Evolutionary conservation across 1,140 invertebrate genomes (phyloP), one percentile per base, ranked within the genome.

Genomic region (Apocrypta bakeri): DNA sequence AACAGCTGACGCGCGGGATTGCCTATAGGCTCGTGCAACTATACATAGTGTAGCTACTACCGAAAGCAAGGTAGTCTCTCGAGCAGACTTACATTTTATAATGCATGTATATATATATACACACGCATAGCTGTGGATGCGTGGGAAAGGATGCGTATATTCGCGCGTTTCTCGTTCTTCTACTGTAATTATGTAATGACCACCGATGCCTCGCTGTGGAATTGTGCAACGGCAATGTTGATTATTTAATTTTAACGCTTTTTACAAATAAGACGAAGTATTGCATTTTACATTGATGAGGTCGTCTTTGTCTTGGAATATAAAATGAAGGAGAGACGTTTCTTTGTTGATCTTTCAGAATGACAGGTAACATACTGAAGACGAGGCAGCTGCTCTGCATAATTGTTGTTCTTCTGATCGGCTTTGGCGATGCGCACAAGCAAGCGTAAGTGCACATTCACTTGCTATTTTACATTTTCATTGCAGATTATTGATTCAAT

Each of bases 401-500:
- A 25, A 12, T 76, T n/a, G 64, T 11, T 33, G 24, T 68, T 31
- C n/a, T 76, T 1, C 25, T 76, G 2, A 9, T 71, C 27, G 33
- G 25, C 42, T 1, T 11, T n/a, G 73, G 1, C 27, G 31, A 33
- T 21, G 40, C 64, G 7, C 33, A n/a, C 0, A 75, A 66, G 12
- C 69, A 61, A 21, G 17, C 48, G 79, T 81, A 64, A 81, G 79
- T 73, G 73, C 11, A 42, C 29, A 37, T 66, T 63, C 17, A 56
- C 17, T n/a, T 21, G 3, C n/a, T 56, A 17, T 56, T 56, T 56
- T 17, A n/a, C 48, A 21, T 56, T 21, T 6, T 56, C 6, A 56
- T 56, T 56, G 17, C 14, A 4, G 1, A 56, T 56, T 17, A 6
- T 56, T 56, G 17, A n/a, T n/a, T 56, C 21, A 17, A 56, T 56